These are phyloP conservation scores for Leptobrachium ailaonicum DNA, from an alignment of 2,113 vertebrate genomes.

Conservation along the genomic window DNA sequence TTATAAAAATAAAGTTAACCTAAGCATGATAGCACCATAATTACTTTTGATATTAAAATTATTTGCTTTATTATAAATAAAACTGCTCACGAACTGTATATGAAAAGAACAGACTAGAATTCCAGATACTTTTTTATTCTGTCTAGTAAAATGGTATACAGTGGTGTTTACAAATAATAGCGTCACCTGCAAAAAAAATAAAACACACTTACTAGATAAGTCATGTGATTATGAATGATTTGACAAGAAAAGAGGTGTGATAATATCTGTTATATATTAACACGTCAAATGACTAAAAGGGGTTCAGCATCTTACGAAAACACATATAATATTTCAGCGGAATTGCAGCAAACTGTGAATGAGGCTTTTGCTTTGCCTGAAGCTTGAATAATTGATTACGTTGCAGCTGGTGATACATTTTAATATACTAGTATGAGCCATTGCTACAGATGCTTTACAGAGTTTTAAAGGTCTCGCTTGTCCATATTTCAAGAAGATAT, in stretches of 20 bases:
- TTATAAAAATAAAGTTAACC: too few species aligned
- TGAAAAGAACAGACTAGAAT: too few species aligned
- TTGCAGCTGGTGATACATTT: slow-evolving; percentile 51
- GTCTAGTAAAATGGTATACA: too few species aligned
- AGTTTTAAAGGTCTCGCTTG: slow-evolving; percentile 33
- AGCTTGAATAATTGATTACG: slow-evolving; percentile 51
- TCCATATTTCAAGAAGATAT: slow-evolving; percentile 38
- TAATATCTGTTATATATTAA: slow-evolving; percentile 1
- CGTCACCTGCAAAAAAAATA: background rate
- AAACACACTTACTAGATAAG: background rate
- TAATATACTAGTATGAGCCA: slow-evolving; percentile 47
- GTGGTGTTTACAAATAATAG: background rate
- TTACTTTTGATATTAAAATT: too few species aligned
- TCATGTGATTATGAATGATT: background rate
- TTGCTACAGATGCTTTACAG: slow-evolving; percentile 41
- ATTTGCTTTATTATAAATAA: too few species aligned
- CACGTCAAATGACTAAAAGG: slow-evolving; percentile 13
- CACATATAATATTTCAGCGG: slow-evolving; percentile 38
- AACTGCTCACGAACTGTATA: too few species aligned
- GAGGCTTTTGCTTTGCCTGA: slow-evolving; percentile 44
- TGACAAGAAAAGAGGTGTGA: background rate
- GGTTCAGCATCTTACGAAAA: slow-evolving; percentile 38
- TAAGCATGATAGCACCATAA: too few species aligned
- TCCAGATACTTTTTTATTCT: too few species aligned
- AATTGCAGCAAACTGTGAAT: slow-evolving; percentile 35